Percentiles rank a stretch among this genome's conserved stretches.
Conservation (phyloP, 2,113 vertebrate species). For the Aspiorhynchus laticeps region DNA sequence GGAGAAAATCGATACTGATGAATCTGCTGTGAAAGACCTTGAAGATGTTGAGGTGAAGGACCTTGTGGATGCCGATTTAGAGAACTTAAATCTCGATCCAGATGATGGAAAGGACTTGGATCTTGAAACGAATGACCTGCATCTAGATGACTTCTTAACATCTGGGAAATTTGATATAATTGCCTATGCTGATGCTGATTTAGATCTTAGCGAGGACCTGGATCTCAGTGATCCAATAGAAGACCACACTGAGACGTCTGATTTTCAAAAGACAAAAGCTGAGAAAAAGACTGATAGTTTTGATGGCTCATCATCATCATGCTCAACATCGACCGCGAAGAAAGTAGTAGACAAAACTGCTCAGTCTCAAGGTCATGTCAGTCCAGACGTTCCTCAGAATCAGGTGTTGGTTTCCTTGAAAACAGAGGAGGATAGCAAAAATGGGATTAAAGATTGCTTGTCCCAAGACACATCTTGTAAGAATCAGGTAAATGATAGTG, state of each 20-base stretch:
- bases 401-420: constrained; percentile 59
- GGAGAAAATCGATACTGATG: constrained; percentile 90
- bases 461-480: constrained; percentile 50
- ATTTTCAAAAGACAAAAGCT: constrained; percentile 63
- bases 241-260: constrained; percentile 75
- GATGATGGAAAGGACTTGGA: constrained; percentile 96
- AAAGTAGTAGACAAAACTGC: constrained; percentile 78
- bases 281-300: constrained; percentile 66
- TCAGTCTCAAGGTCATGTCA: constrained; percentile 68
- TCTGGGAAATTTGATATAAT: constrained; percentile 97
- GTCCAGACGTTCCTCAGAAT: constrained; percentile 70
- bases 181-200: constrained; percentile 94
- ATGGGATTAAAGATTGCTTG: constrained; percentile 71
- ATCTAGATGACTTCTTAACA: constrained; percentile 93
- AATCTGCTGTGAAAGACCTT: constrained; percentile 93
- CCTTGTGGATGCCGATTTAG: constrained; percentile 90
- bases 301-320: constrained; percentile 58
- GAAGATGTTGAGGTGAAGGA: constrained; percentile 97
- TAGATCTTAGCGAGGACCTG: constrained; percentile 93
- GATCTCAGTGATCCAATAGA: constrained; percentile 92
- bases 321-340: constrained; percentile 68
- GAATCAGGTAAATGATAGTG: constrained; percentile 64
- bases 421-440: constrained; percentile 72
- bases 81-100: constrained; percentile 92
- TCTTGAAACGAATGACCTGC: constrained; percentile 90